These are phyloP conservation scores for Diploscapter pachys DNA, from an alignment of 1,140 invertebrate species.

Conservation along the genomic window DNA sequence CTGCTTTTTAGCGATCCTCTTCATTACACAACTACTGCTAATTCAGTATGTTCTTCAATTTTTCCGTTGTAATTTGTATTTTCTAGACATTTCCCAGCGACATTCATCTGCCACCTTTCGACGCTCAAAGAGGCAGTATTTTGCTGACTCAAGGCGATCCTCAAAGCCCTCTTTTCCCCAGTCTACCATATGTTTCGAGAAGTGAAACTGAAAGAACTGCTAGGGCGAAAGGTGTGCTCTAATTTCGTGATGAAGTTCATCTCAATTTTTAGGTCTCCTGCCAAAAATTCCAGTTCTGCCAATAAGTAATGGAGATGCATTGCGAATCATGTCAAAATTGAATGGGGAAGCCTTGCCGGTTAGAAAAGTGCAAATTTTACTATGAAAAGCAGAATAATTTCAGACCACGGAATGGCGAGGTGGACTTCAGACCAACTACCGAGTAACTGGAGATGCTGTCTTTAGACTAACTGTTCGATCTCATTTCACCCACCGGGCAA, in stretches of 20 bases:
- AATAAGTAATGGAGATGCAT: conserved; percentile 42
- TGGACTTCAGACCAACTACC: conserved; percentile 31
- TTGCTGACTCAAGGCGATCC: conserved; percentile 46
- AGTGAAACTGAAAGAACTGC: conserved; percentile 22
- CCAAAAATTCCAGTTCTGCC: conserved; percentile 48
- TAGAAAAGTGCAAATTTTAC: not conserved
- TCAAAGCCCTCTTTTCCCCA: conserved; percentile 54
- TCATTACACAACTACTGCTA: conserved; percentile 14
- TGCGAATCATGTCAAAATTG: conserved; percentile 39
- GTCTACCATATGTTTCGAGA: conserved; percentile 60
- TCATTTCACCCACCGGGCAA: conserved; percentile 18
- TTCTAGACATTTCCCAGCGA: conserved; percentile 60
- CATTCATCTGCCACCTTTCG: conserved; percentile 51
- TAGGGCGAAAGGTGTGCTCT: conserved; percentile 17
- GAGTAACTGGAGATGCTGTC: conserved; percentile 29
- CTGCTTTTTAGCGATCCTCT: conserved; percentile 54
- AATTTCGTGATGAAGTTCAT: conserved; percentile 1
- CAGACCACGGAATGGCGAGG: conserved; percentile 43
- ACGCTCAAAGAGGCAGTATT: conserved; percentile 45
- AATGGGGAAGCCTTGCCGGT: conserved; percentile 40
- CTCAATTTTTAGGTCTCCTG: conserved; percentile 20
- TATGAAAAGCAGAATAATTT: conserved; percentile 6
- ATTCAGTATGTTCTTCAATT: conserved; percentile 3
- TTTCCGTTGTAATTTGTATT: not conserved
- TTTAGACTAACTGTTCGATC: conserved; percentile 41